Percentiles rank a stretch among this genome's conserved stretches.
These are phyloP conservation scores for Gadopsis marmoratus DNA, from an alignment of 2,797 vertebrate genomes.

Conservation along the genomic window DNA sequence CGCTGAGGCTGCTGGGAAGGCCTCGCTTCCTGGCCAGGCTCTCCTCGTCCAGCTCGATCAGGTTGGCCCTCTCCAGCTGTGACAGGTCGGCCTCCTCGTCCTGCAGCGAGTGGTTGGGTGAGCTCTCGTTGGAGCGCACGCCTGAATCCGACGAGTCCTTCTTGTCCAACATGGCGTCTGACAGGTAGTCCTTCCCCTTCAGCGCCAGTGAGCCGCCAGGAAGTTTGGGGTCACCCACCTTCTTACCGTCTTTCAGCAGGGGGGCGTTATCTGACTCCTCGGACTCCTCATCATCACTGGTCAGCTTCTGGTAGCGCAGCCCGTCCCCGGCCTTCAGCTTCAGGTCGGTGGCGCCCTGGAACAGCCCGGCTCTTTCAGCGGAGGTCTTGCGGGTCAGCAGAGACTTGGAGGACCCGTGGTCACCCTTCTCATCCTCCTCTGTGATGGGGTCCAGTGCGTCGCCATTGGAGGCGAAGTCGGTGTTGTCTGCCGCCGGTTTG, in stretches of 20 bases:
- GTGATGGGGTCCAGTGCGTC: slow-evolving; percentile 95
- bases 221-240: slow-evolving; percentile 78
- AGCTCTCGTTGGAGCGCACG: slow-evolving; percentile 94
- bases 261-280: slow-evolving; percentile 95
- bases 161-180: slow-evolving; percentile 94
- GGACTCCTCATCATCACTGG: slow-evolving; percentile 96
- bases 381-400: slow-evolving; percentile 88
- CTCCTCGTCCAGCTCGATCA: slow-evolving; percentile 93
- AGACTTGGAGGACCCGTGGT: slow-evolving; percentile 90
- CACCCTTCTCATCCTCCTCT: slow-evolving; percentile 95
- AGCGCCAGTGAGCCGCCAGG: slow-evolving; percentile 83
- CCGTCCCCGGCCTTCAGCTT: slow-evolving; percentile 91
- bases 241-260: slow-evolving; percentile 87
- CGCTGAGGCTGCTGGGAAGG: slow-evolving; percentile 91
- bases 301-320: slow-evolving; percentile 94
- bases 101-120: slow-evolving; percentile 96
- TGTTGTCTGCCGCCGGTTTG: slow-evolving; percentile 85
- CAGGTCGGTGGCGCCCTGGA: slow-evolving; percentile 90
- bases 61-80: slow-evolving; percentile 90
- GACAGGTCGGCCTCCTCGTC: slow-evolving; percentile 92
- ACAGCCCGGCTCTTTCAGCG: slow-evolving; percentile 88
- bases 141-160: slow-evolving; percentile 98
- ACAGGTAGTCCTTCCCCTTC: slow-evolving; percentile 94
- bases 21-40: slow-evolving; percentile 83
- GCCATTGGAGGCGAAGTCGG: slow-evolving; percentile 88